Percentiles rank a stretch among this genome's conserved stretches.
Evolutionary conservation across 2,113 vertebrate species (phyloP).

Genomic region (Shinisaurus crocodilurus): DNA sequence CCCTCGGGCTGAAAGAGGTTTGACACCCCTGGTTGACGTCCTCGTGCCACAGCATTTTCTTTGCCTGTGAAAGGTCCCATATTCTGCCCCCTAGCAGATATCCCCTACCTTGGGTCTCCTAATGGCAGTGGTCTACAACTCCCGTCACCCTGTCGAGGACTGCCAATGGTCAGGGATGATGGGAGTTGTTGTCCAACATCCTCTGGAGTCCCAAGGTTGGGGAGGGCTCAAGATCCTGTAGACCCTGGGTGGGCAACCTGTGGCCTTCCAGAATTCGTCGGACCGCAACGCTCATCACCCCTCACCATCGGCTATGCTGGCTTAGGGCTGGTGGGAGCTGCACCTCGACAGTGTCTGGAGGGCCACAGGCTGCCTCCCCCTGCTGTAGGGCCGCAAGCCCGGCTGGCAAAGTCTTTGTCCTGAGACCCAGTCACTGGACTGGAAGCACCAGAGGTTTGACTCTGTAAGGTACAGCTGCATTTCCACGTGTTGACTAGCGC

Average conservation of each 20-base stretch:
- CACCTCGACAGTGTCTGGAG: too few species aligned
- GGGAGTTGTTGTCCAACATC: not conserved
- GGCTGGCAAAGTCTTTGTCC: not conserved
- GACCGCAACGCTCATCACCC: not conserved
- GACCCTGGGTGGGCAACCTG: too few species aligned
- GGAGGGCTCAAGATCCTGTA: not conserved
- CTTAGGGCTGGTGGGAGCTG: too few species aligned
- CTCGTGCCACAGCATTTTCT: not conserved
- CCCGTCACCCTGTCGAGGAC: not conserved
- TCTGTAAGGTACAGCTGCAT: not conserved
- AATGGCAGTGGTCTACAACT: not conserved
- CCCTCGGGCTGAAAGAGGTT: not conserved
- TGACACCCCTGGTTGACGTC: too few species aligned
- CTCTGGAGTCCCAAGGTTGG: not conserved
- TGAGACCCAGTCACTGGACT: not conserved
- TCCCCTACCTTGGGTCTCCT: not conserved
- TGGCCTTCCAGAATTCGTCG: too few species aligned
- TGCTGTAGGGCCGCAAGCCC: too few species aligned
- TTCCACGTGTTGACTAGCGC: not conserved
- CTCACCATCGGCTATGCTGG: too few species aligned
- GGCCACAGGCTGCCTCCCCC: not conserved
- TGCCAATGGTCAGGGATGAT: not conserved
- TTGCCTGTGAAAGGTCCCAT: not conserved
- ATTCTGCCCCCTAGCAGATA: not conserved
- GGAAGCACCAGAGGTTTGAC: too few species aligned